Base-by-base conservation (phyloP, 2,888 invertebrate genomes). In the Tenodera sinensis region DNA sequence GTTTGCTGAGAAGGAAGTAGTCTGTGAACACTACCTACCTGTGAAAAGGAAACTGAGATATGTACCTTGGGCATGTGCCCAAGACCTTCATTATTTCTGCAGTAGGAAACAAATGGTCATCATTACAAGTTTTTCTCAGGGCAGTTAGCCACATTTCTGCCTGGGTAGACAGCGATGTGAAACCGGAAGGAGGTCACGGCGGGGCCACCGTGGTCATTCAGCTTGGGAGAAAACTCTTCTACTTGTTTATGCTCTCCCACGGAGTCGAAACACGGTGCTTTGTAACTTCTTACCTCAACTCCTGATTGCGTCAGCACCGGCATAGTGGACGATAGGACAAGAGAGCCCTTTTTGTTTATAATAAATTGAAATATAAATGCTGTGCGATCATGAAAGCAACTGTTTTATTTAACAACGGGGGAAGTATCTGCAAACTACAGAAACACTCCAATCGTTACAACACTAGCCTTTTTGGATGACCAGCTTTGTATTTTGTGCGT, bases 111-210 rank as follows among this genome's bases (percentile, higher is more conserved):
- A 71, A 71, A 71, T 71, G 54, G 54, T 71, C 54, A 71, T 71
- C 54, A 71, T 71, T 71, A 71, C 54, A 71, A 20, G 54, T 71
- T 71, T 71, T 71, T 71, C 54, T 71, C 54, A 71, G 54, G 54
- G 54, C 54, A 71, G 54, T 71, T 71, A 71, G 54, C 20, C 54
- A 71, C 54, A 54, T 54, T 54, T 54, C 54, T 54, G 54, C 54
- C 54, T 54, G 54, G 54, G 54, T 54, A 54, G 54, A 54, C 54
- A 54, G 54, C 34, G 28, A n/a, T 87, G 83, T 87, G 87, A 27
- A 83, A 87, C 83, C 87, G 87, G 87, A 87, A 87, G 87, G 34
- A 87, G 87, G 87, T 87, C 82, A 87, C 4, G 82, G 15, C 9
- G 34, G 42, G 87, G 83, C 20, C 82, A 83, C 34, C 15, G 85